phyloP scores from a whole-genome alignment of 2,888 invertebrate genomes.

The Sturmia bella region DNA sequence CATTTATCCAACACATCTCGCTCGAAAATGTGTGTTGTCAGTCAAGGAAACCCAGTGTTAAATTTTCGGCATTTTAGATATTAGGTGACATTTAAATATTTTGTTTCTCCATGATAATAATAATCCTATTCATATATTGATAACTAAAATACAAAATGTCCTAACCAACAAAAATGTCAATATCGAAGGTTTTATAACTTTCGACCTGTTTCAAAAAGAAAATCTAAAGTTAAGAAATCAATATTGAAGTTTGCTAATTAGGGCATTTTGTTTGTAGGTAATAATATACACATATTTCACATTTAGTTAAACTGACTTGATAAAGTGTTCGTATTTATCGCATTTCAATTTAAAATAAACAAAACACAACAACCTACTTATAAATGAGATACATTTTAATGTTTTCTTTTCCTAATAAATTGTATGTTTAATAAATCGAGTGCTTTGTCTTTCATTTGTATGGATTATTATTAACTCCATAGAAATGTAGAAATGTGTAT shows the following conservation, averaged over 20 bases:
- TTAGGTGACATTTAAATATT: background rate
- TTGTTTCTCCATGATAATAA: background rate
- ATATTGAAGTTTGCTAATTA: background rate
- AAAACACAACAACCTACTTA: slow-evolving; percentile 48
- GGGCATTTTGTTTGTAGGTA: background rate
- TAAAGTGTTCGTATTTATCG: slow-evolving; percentile 7
- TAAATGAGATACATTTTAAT: slow-evolving; percentile 40
- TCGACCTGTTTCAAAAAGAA: no score
- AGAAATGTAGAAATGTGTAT: no score
- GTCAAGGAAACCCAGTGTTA: background rate
- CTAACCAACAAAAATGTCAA: no score
- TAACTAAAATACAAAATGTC: no score
- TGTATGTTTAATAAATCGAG: slow-evolving; percentile 51
- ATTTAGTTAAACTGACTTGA: slow-evolving; percentile 29
- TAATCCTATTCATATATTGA: no score
- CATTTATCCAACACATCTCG: slow-evolving; percentile 13
- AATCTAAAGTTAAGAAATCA: no score
- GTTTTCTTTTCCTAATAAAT: slow-evolving; percentile 50
- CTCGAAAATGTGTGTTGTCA: background rate
- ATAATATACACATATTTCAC: slow-evolving; percentile 19
- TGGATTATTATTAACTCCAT: slow-evolving; percentile 54
- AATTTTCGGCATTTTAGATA: slow-evolving; percentile 11
- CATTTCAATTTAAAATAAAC: slow-evolving; percentile 12
- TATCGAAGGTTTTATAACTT: no score
- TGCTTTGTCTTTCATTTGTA: slow-evolving; percentile 47